Base-by-base conservation (phyloP, 2,888 invertebrate genomes). In the Drosophila neonasuta region DNA sequence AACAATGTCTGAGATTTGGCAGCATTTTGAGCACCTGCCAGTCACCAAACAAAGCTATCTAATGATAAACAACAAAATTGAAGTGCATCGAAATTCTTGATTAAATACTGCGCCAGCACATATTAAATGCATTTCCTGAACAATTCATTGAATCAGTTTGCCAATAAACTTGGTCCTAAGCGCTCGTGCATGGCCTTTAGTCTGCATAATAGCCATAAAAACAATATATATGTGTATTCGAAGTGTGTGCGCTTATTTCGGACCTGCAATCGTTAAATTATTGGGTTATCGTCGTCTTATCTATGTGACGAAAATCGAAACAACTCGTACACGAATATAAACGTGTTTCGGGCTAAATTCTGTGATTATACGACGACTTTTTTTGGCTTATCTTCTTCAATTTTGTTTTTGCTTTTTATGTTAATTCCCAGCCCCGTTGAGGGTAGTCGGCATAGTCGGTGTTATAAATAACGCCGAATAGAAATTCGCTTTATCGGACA, bases 401-500 rank as follows among this genome's bases (percentile, higher is more conserved):
- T 71, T 72, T 73, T 77, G 64, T 82, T 71, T 49, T 67, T 75
- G 56, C 36, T 41, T 75, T 75, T 74, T 75, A 75, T 74, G 76
- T 74, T 63, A 75, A 75, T 75, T 63, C 63, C 48, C 34, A 57
- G 55, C 32, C 32, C 32, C 51, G 48, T 34, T 41, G 30, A 30
- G 17, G 39, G 48, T 32, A 54, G 54, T 44, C 42, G 44, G 17
- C 32, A 44, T 20, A 13, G 7, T 44, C 11, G 32, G 36, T 30
- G 9, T 7, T n/a, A 29, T 29, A 10, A 85, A 79, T 82, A 87
- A 82, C 65, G 32, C 50, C 64, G 41, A 42, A 34, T 52, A 41
- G 42, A 67, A 71, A 72, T 59, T 64, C 41, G 59, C 78, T 73
- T 75, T 87, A 86, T 87, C 87, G 74, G 71, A 67, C 77, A 62